Evolutionary conservation across 1,140 invertebrate species (phyloP).

Genomic region (Leptinotarsa undecemlineata): DNA sequence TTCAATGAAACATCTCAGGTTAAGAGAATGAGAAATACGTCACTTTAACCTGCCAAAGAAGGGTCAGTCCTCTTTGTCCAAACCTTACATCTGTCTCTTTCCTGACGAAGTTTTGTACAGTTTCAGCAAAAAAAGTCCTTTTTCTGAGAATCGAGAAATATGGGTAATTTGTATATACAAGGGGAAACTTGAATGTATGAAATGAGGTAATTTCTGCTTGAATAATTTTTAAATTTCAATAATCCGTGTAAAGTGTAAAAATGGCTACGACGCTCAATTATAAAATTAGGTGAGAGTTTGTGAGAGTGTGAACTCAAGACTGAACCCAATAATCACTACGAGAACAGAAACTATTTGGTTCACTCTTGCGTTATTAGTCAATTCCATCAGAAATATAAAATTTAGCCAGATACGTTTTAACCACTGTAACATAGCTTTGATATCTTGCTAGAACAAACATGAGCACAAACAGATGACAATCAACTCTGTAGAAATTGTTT

Average conservation of each 20-base stretch:
- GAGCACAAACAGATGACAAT: conserved; percentile 27
- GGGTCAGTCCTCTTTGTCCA: too few relatives aligned
- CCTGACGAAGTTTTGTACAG: too few relatives aligned
- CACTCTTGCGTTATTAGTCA: neutral
- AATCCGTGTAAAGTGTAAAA: conserved; percentile 7
- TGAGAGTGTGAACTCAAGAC: neutral
- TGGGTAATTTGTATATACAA: too few relatives aligned
- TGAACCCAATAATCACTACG: neutral
- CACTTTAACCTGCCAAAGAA: too few relatives aligned
- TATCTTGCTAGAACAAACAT: conserved; percentile 4
- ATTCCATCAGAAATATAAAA: neutral
- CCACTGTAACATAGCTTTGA: neutral
- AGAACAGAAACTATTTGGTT: neutral
- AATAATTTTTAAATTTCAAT: too few relatives aligned
- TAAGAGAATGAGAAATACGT: too few relatives aligned
- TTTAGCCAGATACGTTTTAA: neutral
- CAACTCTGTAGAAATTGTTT: conserved; percentile 7
- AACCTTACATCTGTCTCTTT: too few relatives aligned
- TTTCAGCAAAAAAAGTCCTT: too few relatives aligned
- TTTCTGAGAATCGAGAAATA: too few relatives aligned
- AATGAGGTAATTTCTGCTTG: too few relatives aligned
- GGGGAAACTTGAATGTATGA: too few relatives aligned
- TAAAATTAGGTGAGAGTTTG: conserved; percentile 31
- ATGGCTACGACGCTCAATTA: conserved; percentile 38
- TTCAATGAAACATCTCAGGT: too few relatives aligned